These are phyloP conservation scores for Dasypogon diadema DNA, from an alignment of 2,888 invertebrate species.

Conservation along the genomic window DNA sequence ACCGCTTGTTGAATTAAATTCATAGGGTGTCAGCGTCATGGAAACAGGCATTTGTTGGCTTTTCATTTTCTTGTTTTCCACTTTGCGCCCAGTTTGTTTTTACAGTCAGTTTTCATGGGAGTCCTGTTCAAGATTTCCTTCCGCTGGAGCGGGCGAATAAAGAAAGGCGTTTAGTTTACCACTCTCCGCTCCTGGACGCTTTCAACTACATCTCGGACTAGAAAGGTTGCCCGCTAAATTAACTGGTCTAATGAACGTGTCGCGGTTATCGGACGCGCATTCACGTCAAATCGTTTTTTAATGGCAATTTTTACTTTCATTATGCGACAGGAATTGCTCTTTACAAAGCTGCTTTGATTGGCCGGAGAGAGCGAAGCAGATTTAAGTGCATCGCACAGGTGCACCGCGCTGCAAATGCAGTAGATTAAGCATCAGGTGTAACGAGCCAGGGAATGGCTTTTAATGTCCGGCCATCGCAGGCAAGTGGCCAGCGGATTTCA, in stretches of 20 bases:
- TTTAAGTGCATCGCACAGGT: neutral
- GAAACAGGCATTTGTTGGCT: slow-evolving; percentile 34
- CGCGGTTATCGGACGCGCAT: slow-evolving; percentile 18
- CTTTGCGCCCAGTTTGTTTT: slow-evolving; percentile 21
- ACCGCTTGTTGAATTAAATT: slow-evolving; percentile 45
- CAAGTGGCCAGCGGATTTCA: too few species aligned
- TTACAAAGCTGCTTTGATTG: neutral
- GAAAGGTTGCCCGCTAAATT: slow-evolving; percentile 27
- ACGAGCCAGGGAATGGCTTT: neutral
- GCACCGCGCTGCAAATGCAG: neutral
- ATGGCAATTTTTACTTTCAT: slow-evolving; percentile 35
- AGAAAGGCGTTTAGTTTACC: slow-evolving; percentile 14
- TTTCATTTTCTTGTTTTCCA: slow-evolving; percentile 34
- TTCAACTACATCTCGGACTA: slow-evolving; percentile 19
- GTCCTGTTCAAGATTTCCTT: neutral
- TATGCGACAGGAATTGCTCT: neutral
- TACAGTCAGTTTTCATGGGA: neutral
- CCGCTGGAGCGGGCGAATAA: neutral
- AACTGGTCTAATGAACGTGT: slow-evolving; percentile 8
- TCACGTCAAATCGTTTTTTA: slow-evolving; percentile 33
- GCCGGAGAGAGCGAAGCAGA: neutral
- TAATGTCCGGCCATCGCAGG: too few species aligned
- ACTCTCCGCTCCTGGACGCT: neutral
- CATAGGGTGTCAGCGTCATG: slow-evolving; percentile 41
- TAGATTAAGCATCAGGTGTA: slow-evolving; percentile 9